These are phyloP conservation scores for Drosophila fuyamai DNA, from an alignment of 1,140 invertebrate species.

Conservation along the genomic window DNA sequence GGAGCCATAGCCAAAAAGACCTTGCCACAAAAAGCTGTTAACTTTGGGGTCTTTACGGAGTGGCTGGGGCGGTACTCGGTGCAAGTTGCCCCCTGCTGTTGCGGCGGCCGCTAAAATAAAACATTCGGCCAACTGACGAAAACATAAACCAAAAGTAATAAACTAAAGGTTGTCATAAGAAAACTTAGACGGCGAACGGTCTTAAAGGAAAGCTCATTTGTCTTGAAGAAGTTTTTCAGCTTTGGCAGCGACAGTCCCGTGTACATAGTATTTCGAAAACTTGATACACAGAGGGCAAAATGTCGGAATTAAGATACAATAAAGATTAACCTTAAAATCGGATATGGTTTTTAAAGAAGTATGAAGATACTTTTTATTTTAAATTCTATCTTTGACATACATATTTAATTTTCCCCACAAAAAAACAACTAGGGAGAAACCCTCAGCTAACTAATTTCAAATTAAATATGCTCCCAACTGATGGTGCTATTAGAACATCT, in stretches of 20 bases:
- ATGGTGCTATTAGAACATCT: too few relatives aligned
- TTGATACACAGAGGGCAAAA: not conserved
- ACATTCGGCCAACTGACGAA: conserved; percentile 68
- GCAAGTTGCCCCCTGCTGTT: conserved; percentile 57
- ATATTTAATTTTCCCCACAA: too few relatives aligned
- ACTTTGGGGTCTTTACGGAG: conserved; percentile 6
- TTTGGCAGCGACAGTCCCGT: not conserved
- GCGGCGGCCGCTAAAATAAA: conserved; percentile 46
- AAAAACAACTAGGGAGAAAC: too few relatives aligned
- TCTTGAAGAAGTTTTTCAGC: conserved; percentile 29
- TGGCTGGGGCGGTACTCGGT: conserved; percentile 1
- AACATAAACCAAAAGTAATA: conserved; percentile 73
- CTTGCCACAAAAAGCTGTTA: conserved; percentile 56
- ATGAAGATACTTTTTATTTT: too few relatives aligned
- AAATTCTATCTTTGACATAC: too few relatives aligned
- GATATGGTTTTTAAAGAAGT: too few relatives aligned
- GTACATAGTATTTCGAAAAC: not conserved
- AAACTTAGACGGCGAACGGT: conserved; percentile 33
- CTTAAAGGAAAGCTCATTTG: conserved; percentile 45
- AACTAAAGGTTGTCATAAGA: conserved; percentile 66
- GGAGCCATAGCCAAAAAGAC: conserved; percentile 61
- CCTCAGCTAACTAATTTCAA: too few relatives aligned
- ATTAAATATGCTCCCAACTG: too few relatives aligned
- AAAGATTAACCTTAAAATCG: not conserved
- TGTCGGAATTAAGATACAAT: not conserved